A percentile compares a stretch with the other conserved stretches of the same genome.
Evolutionary conservation across 1,140 invertebrate species (phyloP).

Genomic region (Andricus grossulariae): DNA sequence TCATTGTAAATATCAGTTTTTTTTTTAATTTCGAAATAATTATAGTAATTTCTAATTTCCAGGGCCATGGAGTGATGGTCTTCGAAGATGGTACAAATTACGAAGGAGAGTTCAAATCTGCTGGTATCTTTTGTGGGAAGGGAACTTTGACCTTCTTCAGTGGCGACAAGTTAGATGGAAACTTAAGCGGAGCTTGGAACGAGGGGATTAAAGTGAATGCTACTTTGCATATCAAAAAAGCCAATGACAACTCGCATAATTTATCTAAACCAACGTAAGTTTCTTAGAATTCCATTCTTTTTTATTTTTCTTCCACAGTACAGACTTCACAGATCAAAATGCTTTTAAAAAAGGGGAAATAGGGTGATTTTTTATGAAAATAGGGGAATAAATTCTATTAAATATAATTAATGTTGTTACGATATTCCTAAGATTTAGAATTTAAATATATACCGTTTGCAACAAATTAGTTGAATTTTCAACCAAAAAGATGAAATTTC

Average conservation of each 20-base stretch:
- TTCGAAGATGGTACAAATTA: constrained; percentile 93
- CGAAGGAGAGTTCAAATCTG: constrained; percentile 89
- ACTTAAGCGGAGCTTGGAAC: constrained; percentile 84
- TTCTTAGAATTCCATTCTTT: neutral
- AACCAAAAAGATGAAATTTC: too few species aligned
- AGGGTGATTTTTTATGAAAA: too few species aligned
- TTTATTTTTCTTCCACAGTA: neutral
- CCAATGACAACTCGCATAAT: constrained; percentile 70
- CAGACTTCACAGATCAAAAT: too few species aligned
- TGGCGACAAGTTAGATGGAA: constrained; percentile 83
- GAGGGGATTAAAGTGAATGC: constrained; percentile 90
- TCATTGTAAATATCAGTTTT: constrained; percentile 32
- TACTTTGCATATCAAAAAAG: constrained; percentile 82
- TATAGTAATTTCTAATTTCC: constrained; percentile 30
- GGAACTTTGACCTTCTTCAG: constrained; percentile 86
- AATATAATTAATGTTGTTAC: too few species aligned
- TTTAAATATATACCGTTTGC: too few species aligned
- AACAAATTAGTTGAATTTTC: too few species aligned
- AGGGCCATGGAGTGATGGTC: constrained; percentile 90
- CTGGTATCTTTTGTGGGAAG: constrained; percentile 86
- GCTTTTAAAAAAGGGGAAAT: too few species aligned
- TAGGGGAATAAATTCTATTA: too few species aligned
- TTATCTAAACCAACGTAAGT: constrained; percentile 80
- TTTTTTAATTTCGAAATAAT: neutral
- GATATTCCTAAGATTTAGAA: too few species aligned